Base-by-base conservation (phyloP, 1,140 invertebrate species). In the Tribolium madens region DNA sequence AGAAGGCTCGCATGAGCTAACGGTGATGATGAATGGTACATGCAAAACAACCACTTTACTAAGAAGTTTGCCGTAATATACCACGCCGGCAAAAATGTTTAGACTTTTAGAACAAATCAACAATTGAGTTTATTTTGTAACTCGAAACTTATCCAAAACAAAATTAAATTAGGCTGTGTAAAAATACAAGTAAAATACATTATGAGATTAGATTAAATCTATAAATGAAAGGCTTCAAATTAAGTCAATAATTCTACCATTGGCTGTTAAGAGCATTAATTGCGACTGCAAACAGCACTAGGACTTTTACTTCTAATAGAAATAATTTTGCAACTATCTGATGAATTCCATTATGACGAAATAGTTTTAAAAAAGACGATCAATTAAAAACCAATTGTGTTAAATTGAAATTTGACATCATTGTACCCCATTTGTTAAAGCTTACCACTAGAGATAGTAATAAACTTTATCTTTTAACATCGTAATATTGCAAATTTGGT, bases 21-120 rank as follows among this genome's bases (percentile, higher is more conserved):
- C 12, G 1, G 26, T 14, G 26, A 64, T 33, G 26, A 64, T 64
- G 57, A 64, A 18, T 33, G 26, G 57, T 31, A 64, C 21, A 64
- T 64, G 57, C 26, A 64, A 64, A 64, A 64, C 14, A 64, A 64
- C 33, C 57, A 64, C 5, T 18, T n/a, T 6, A n/a, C 26, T 7
- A 64, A 14, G 57, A 64, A 64, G 57, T 57, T 57, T 57, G 52
- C 52, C 13, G 18, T 17, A 57, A 57, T 12, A 26, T 14, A 15
- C 5, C 10, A 15, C 36, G 5, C n/a, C n/a, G 2, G 36, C 0
- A 21, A 57, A 17, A 57, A 57, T 15, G n/a, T n/a, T n/a, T n/a
- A n/a, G n/a, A 4, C 5, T 26, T 57, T 21, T 33, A 64, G 1
- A 64, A 10, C 52, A 57, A 18, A 21, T 18, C 17, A 10, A 42